Percentiles rank a stretch among this genome's conserved stretches.
Evolutionary conservation across 2,113 vertebrate species (phyloP).

Genomic region (Meles meles): DNA sequence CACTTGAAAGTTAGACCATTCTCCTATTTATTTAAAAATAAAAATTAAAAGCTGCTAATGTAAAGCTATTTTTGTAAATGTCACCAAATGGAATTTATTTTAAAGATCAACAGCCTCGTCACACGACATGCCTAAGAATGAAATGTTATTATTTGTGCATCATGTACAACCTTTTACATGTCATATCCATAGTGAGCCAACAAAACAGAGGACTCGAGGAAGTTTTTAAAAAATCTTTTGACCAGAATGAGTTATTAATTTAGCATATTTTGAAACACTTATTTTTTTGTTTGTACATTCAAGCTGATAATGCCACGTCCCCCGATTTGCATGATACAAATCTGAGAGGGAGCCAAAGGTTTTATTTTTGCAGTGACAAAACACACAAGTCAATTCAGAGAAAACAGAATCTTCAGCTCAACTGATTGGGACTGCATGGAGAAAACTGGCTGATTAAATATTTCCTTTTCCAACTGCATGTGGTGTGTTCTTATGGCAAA

Average conservation of each 20-base stretch:
- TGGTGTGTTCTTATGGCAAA: slow-evolving; percentile 45
- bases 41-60: slow-evolving; percentile 68
- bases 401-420: neutral
- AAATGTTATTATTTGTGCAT: slow-evolving; percentile 47
- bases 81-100: slow-evolving; percentile 67
- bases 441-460: slow-evolving; percentile 50
- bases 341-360: neutral
- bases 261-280: neutral
- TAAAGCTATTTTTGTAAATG: slow-evolving; percentile 72
- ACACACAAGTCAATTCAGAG: slow-evolving; percentile 21
- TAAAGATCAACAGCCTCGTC: slow-evolving; percentile 71
- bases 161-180: neutral
- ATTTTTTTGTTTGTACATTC: neutral
- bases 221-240: neutral
- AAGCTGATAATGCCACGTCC: neutral
- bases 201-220: neutral
- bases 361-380: neutral
- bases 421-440: neutral
- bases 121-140: slow-evolving; percentile 36
- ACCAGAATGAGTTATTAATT: neutral
- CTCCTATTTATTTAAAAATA: slow-evolving; percentile 47
- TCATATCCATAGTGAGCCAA: neutral
- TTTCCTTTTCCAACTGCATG: slow-evolving; percentile 50
- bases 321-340: neutral
- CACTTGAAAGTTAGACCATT: neutral